These are phyloP conservation scores for Podabrus alpinus DNA, from an alignment of 2,888 invertebrate genomes.

Conservation along the genomic window DNA sequence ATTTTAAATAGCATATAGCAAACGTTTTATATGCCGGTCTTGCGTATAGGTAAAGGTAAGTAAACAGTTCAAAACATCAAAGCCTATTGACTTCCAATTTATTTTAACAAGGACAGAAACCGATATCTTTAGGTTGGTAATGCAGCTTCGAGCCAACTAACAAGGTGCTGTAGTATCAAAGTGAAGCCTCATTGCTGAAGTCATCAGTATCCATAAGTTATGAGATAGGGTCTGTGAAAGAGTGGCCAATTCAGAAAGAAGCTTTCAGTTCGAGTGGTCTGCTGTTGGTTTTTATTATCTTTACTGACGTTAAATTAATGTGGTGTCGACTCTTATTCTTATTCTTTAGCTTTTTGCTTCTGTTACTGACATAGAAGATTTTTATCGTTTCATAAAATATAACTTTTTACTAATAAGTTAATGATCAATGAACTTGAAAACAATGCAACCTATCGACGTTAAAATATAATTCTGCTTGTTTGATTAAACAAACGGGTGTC, in stretches of 20 bases:
- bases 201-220: constrained; percentile 82
- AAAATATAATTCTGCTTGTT: background rate
- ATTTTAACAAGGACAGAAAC: constrained; percentile 52
- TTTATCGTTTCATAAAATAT: constrained; percentile 36
- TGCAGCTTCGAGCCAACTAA: constrained; percentile 41
- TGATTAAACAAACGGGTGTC: background rate
- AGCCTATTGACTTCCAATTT: constrained; percentile 55
- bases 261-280: constrained; percentile 48
- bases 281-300: constrained; percentile 50
- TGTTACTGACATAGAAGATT: constrained; percentile 46
- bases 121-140: constrained; percentile 27
- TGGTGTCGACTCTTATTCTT: constrained; percentile 44
- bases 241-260: constrained; percentile 49
- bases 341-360: constrained; percentile 41
- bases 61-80: constrained; percentile 48
- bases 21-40: background rate
- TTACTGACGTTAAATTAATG: constrained; percentile 50
- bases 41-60: constrained; percentile 28
- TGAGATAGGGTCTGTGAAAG: constrained; percentile 56
- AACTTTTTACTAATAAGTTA: constrained; percentile 20
- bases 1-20: constrained; percentile 7
- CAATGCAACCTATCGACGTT: background rate
- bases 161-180: constrained; percentile 49
- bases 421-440: background rate
- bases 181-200: constrained; percentile 65